These are phyloP conservation scores for Psilopsiagon aurifrons DNA, from an alignment of 2,113 vertebrate genomes.

Conservation along the genomic window DNA sequence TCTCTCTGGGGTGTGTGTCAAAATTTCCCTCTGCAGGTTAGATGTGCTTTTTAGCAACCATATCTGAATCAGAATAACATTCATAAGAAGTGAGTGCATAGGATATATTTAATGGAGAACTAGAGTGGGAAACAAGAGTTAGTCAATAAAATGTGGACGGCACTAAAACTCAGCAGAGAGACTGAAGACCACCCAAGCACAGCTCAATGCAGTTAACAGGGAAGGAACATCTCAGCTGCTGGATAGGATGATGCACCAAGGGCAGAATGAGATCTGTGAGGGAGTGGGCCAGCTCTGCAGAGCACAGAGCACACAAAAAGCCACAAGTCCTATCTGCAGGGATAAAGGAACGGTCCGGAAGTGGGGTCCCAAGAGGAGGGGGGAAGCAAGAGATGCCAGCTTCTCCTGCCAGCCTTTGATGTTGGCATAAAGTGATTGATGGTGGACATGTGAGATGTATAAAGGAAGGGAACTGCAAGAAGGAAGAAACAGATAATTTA, in stretches of 20 bases:
- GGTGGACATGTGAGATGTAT: not conserved
- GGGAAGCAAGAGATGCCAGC: not conserved
- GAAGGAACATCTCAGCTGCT: not conserved
- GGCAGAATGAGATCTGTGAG: not conserved
- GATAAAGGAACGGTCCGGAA: not conserved
- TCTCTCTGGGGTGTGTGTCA: not conserved
- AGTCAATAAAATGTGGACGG: not conserved
- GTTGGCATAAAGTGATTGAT: constrained; percentile 10
- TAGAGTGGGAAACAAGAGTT: not conserved
- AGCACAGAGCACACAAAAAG: not conserved
- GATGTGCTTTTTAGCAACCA: not conserved
- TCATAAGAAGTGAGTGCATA: not conserved
- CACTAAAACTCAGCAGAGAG: not conserved
- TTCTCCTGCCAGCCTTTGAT: not conserved
- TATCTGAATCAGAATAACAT: not conserved
- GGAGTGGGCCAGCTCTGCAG: not conserved
- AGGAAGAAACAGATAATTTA: not conserved
- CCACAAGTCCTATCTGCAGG: not conserved
- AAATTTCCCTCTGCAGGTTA: not conserved
- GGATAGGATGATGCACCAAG: rapidly evolving
- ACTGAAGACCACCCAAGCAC: not conserved
- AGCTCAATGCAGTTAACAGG: rapidly evolving
- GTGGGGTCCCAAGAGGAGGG: not conserved
- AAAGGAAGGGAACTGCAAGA: not conserved
- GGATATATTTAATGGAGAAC: not conserved